Evolutionary conservation across 2,797 vertebrate species (phyloP), one percentile per base, ranked within the genome.

Genomic region (Xenentodon cancila): DNA sequence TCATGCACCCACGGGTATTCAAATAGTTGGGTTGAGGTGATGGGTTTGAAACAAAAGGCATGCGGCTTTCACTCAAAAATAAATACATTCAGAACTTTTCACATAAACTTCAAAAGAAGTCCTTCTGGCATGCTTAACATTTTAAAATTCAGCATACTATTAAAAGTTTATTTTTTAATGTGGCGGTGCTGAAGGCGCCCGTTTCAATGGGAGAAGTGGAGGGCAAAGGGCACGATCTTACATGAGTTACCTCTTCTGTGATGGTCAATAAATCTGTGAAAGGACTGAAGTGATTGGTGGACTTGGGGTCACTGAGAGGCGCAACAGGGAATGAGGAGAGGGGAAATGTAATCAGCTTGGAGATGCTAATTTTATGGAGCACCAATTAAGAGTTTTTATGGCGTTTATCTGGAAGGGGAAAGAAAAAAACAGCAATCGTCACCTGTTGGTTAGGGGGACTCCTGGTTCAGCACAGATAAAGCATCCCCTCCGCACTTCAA

Each of bases 321-420:
- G 92, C 89, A 92, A 92, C 80, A 59, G 82, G 42, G 19, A 72
- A 63, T 27, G 68, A 84, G 81, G 64, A 78, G 80, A 90, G 88
- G 92, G 92, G 92, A 93, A 92, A 92, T 92, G 91, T 84, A 89
- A 92, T 85, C 80, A 85, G 90, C 87, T 90, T 93, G 88, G 89
- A 92, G 83, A 93, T 94, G 93, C 92, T 84, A 93, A 94, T 94
- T 93, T 93, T 94, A 93, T 92, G 88, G 92, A 85, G 83, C 86
- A 88, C 85, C 92, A 93, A 93, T 93, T 94, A 94, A 93, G 87
- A 77, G 79, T 91, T 62, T 93, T 94, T 94, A 93, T 93, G 84
- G 89, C 72, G 80, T 86, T 89, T 87, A 88, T 89, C 87, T 62
- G 83, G 84, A 90, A 92, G 91, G 32, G 9, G 9, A 9, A 32